These are phyloP conservation scores for Eledone cirrhosa DNA, from an alignment of 2,888 invertebrate species.

Conservation along the genomic window DNA sequence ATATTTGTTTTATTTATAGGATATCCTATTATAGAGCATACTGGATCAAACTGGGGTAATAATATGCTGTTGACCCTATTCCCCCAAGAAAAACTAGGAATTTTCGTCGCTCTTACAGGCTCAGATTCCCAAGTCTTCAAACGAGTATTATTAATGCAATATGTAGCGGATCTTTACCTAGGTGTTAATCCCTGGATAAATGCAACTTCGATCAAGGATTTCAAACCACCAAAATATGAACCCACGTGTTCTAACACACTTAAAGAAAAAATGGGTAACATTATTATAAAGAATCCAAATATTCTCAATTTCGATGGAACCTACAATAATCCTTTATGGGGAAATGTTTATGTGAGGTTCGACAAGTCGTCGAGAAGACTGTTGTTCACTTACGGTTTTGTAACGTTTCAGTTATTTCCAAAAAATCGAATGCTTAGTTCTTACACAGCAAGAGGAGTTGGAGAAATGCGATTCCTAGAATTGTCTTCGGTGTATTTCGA, in stretches of 20 bases:
- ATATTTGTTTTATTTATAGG: too few relatives aligned
- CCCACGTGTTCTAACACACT: too few relatives aligned
- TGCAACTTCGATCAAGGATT: too few relatives aligned
- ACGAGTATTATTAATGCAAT: slow-evolving; percentile 32
- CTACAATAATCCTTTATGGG: slow-evolving; percentile 5
- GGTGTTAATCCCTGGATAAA: slow-evolving; percentile 32
- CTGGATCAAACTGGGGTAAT: slow-evolving; percentile 44
- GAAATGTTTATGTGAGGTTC: not conserved
- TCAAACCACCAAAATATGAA: too few relatives aligned
- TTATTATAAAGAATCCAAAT: not conserved
- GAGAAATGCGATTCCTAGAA: not conserved
- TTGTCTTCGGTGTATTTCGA: not conserved
- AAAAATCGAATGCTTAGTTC: not conserved
- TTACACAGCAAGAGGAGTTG: not conserved
- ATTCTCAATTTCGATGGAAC: not conserved
- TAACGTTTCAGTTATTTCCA: not conserved
- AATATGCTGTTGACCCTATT: slow-evolving; percentile 39
- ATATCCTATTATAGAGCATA: slow-evolving; percentile 38
- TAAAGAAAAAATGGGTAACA: too few relatives aligned
- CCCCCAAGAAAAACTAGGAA: slow-evolving; percentile 39
- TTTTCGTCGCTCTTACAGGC: slow-evolving; percentile 41
- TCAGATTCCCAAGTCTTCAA: slow-evolving; percentile 30
- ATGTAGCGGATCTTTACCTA: slow-evolving; percentile 40
- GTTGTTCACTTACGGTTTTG: not conserved
- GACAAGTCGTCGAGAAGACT: not conserved